Evolutionary conservation across 2,113 vertebrate species (phyloP), one percentile per base, ranked within the genome.

Genomic region (Telmatochromis sp.): DNA sequence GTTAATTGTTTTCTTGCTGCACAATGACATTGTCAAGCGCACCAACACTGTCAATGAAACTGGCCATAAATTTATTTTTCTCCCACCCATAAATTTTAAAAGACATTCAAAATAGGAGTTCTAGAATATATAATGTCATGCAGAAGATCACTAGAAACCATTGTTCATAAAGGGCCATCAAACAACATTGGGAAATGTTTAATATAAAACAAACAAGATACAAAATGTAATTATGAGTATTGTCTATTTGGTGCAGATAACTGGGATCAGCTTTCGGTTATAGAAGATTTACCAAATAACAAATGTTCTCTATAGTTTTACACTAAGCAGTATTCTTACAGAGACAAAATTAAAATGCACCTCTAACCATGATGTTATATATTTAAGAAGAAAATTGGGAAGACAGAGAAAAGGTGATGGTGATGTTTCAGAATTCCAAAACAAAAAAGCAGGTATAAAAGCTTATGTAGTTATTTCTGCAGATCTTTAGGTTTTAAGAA

Each of bases 41-140:
- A 37, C 19, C 4, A 65, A 65, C 10, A 21, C 60, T 13, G 33
- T 2, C 60, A 65, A 12, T n/a, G 60, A 65, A 65, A 37, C 31
- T 4, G 31, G 17, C 3, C 31, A 65, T 35, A 35, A 35, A 65
- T 12, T 0, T 0, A n/a, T 65, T 35, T 65, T 35, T 65, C 17
- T 65, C 60, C 17, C 60, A 65, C 60, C 60, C 31, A 35, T 65
- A 65, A 35, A 65, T 65, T 0, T 65, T 65, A 35, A 65, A 7
- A 65, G 17, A 7, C 3, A 65, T 65, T 65, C 31, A 65, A 65
- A 65, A 35, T 12, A 65, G 6, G 31, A 65, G 2, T 35, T 65
- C 3, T 12, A n/a, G 58, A 35, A 7, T 65, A 63, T 35, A 5
- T 35, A 65, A 65, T 65, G 6, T 0, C 60, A 33, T 19, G 58